These are phyloP conservation scores for Metopia argyrocephala DNA, from an alignment of 2,888 invertebrate species.

Conservation along the genomic window DNA sequence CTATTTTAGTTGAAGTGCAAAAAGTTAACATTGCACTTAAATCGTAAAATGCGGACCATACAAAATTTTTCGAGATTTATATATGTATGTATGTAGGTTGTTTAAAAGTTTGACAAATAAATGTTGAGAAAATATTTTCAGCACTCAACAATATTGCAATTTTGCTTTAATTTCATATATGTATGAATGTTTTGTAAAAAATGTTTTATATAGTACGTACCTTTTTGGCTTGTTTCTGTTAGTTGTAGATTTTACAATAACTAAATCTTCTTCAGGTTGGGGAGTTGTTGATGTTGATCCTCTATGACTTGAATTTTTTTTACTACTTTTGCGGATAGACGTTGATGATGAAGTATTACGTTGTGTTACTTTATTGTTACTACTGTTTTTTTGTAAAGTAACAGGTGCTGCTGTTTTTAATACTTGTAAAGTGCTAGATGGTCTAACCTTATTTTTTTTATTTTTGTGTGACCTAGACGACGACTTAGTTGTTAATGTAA, in stretches of 20 bases:
- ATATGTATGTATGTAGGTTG: no score
- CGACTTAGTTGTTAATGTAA: constrained; percentile 27
- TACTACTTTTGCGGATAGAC: constrained; percentile 67
- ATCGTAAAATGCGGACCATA: no score
- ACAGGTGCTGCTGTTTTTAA: constrained; percentile 86
- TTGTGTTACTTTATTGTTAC: constrained; percentile 28
- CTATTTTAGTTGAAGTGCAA: no score
- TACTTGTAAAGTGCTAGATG: constrained; percentile 84
- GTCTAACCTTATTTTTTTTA: constrained; percentile 82
- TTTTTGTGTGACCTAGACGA: constrained; percentile 80
- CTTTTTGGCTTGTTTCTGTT: constrained; percentile 60
- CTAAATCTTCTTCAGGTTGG: constrained; percentile 50
- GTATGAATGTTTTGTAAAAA: no score
- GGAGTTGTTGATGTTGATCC: constrained; percentile 71
- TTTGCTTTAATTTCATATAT: no score
- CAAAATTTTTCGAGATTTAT: no score
- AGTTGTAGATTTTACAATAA: constrained; percentile 54
- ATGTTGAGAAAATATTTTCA: no score
- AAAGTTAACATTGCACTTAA: no score
- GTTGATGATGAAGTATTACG: constrained; percentile 69
- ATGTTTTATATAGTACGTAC: no score
- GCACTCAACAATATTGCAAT: no score
- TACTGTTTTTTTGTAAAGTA: constrained; percentile 25
- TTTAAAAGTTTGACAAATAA: no score
- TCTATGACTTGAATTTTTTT: constrained; percentile 65